Evolutionary conservation across 1,140 invertebrate genomes (phyloP).

Genomic region (Mactra quadrangularis): DNA sequence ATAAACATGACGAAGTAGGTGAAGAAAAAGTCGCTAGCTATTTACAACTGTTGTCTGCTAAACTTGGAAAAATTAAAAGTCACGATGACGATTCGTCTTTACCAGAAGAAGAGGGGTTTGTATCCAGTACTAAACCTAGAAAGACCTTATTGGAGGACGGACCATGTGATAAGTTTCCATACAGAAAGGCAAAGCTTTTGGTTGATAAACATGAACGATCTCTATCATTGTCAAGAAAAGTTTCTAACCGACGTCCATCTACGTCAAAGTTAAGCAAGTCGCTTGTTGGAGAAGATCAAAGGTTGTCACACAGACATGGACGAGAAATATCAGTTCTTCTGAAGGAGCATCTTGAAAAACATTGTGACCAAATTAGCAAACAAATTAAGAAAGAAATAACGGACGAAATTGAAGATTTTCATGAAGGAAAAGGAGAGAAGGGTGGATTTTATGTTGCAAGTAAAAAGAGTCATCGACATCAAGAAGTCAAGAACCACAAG

Average conservation of each 20-base stretch:
- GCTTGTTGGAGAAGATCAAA: background rate
- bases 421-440: too few relatives aligned
- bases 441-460: too few relatives aligned
- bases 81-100: background rate
- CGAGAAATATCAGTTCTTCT: background rate
- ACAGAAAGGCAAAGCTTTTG: background rate
- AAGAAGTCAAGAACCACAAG: too few relatives aligned
- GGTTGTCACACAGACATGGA: background rate
- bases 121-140: background rate
- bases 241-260: background rate
- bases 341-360: slow-evolving; percentile 6
- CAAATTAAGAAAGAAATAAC: slow-evolving; percentile 35
- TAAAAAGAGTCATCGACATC: too few relatives aligned
- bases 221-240: background rate
- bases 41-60: background rate
- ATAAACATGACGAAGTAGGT: background rate
- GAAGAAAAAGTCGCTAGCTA: slow-evolving; percentile 31
- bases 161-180: too few relatives aligned
- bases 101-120: too few relatives aligned
- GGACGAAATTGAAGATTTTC: background rate
- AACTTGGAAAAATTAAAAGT: slow-evolving; percentile 8
- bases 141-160: background rate
- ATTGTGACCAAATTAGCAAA: slow-evolving; percentile 24
- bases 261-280: background rate
- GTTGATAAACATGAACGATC: background rate